Evolutionary conservation across 2,888 invertebrate species (phyloP), one percentile per base, ranked within the genome.

Genomic region (Hirtodrosophila cameraria): DNA sequence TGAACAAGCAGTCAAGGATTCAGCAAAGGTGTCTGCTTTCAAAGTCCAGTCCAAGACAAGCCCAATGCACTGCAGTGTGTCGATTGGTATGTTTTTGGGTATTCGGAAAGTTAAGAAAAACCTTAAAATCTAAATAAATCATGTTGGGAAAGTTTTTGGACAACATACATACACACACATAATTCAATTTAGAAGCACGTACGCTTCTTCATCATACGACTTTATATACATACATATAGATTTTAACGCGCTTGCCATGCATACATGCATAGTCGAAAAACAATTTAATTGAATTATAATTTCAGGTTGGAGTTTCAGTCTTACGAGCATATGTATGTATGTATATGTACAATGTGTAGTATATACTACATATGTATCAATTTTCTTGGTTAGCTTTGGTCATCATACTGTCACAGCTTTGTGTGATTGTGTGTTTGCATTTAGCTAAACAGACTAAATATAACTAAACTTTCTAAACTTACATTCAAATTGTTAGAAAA

Each of bases 261-360:
- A n/a, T 50, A 33, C n/a, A n/a, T 49, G 30, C 39, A 12, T 12
- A 23, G 27, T 15, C 9, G 7, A 18, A 57, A 42, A 42, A 54
- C 55, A 61, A 65, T 65, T 71, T 61, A 71, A 69, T 71, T 69
- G 28, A 58, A 69, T 69, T 57, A 39, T 50, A 54, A 57, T 69
- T 63, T 63, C 11, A 43, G 36, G 46, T 46, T 50, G 18, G 15
- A 31, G 25, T 16, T 50, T n/a, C 25, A 31, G 16, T 52, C 46
- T 7, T 23, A 23, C 23, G n/a, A n/a, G n/a, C 1, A 23, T 5
- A 4, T 5, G 23, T 23, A 23, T 23, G 23, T 3, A 50, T n/a
- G n/a, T n/a, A n/a, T n/a, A n/a, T n/a, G n/a, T n/a, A n/a, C n/a
- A n/a, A n/a, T n/a, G n/a, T n/a, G n/a, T n/a, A n/a, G n/a, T n/a